Evolutionary conservation across 2,888 invertebrate species (phyloP).

Genomic region (Pseudococcus viburni): DNA sequence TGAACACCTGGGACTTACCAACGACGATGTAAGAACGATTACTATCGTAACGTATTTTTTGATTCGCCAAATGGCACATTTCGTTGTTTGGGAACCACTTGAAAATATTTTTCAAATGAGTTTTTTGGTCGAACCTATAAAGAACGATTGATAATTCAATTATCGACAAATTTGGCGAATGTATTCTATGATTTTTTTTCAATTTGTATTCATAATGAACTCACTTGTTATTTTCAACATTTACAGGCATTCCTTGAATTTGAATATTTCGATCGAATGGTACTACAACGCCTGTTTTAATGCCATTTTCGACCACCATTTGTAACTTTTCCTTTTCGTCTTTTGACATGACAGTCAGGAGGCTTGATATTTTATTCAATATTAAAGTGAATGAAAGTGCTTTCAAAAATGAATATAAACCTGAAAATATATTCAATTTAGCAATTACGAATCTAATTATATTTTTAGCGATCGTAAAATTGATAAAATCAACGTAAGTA

Average conservation of each 20-base stretch:
- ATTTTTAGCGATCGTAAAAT: background rate
- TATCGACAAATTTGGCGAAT: too few species aligned
- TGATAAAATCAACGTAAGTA: background rate
- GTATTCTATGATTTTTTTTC: background rate
- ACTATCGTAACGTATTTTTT: conserved; percentile 7
- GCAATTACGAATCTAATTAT: too few species aligned
- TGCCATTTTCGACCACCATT: conserved; percentile 8
- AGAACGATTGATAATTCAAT: background rate
- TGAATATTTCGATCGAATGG: conserved; percentile 54
- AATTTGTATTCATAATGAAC: background rate
- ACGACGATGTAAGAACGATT: conserved; percentile 44
- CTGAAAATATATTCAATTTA: background rate
- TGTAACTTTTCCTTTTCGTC: conserved; percentile 38
- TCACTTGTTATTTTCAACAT: background rate
- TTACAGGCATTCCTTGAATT: background rate
- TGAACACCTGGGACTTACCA: background rate
- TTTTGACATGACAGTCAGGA: background rate
- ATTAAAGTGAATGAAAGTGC: background rate
- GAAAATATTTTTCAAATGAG: background rate
- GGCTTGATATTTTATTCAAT: background rate
- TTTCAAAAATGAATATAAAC: background rate
- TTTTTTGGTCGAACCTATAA: background rate
- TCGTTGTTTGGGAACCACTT: background rate
- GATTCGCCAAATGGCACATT: background rate
- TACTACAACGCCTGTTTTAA: conserved; percentile 50